These are phyloP conservation scores for Sarcophaga peregrina DNA, from an alignment of 1,140 invertebrate genomes.

Conservation along the genomic window DNA sequence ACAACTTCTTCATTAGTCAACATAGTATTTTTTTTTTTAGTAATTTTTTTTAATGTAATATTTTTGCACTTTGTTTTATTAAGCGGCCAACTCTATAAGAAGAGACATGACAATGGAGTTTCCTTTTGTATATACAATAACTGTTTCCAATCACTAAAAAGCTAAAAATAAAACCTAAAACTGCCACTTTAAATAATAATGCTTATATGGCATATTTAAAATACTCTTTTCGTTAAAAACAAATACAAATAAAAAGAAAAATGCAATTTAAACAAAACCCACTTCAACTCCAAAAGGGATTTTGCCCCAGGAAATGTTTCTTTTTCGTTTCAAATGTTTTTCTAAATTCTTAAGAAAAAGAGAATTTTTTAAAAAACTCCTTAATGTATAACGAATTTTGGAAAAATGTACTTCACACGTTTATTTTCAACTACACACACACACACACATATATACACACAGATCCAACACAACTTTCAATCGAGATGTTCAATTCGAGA, in stretches of 20 bases:
- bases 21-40: constrained; percentile 43
- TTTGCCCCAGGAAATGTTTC: constrained; percentile 46
- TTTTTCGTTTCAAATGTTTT: background rate
- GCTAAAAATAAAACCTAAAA: background rate
- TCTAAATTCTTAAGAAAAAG: background rate
- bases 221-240: background rate
- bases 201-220: background rate
- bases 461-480: background rate
- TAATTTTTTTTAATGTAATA: background rate
- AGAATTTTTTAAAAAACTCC: constrained; percentile 16
- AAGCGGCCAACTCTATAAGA: too few species aligned
- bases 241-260: background rate
- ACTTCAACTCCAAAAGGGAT: background rate
- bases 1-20: constrained; percentile 69
- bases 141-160: background rate
- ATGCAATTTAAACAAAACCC: background rate
- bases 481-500: background rate
- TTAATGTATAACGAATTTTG: too few species aligned
- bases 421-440: background rate
- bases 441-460: background rate
- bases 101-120: too few species aligned
- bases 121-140: too few species aligned
- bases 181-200: constrained; percentile 15
- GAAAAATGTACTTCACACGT: constrained; percentile 12
- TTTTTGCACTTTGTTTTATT: background rate